Conservation (phyloP, 1,140 invertebrate species). For the Drosophila pseudoobscura region DNA sequence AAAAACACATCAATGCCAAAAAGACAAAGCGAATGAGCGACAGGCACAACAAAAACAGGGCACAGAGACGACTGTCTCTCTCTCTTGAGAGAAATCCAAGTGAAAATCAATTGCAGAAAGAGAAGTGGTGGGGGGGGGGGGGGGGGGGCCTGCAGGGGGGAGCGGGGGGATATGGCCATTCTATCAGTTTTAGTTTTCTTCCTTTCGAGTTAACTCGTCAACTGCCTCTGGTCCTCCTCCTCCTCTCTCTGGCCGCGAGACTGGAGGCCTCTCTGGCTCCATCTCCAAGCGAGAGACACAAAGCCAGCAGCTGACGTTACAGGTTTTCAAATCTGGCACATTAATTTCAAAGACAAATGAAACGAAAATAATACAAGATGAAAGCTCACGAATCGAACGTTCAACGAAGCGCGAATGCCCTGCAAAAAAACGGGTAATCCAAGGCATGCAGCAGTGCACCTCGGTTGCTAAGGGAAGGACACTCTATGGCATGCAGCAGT, state of each 20-base stretch:
- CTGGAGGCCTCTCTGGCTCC: no score
- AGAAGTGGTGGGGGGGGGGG: neutral
- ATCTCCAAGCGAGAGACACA: no score
- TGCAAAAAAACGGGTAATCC: neutral
- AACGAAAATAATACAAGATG: slow-evolving; percentile 70
- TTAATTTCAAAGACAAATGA: slow-evolving; percentile 78
- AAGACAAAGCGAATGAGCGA: slow-evolving; percentile 64
- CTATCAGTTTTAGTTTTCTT: slow-evolving; percentile 49
- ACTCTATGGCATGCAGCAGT: no score
- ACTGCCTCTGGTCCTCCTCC: slow-evolving; percentile 7
- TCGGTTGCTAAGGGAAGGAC: no score
- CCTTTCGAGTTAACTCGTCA: slow-evolving; percentile 62
- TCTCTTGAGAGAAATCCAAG: slow-evolving; percentile 46
- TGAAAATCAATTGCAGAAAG: slow-evolving; percentile 71
- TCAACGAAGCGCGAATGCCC: slow-evolving; percentile 35
- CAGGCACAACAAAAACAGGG: slow-evolving; percentile 35
- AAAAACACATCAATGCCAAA: slow-evolving; percentile 61
- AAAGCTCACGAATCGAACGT: neutral
- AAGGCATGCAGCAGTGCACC: no score
- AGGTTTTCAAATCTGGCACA: slow-evolving; percentile 79
- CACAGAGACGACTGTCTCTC: slow-evolving; percentile 48
- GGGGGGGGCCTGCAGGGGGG: no score
- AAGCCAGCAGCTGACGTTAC: slow-evolving; percentile 54
- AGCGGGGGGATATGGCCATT: slow-evolving; percentile 37
- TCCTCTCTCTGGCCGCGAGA: neutral